Percentiles rank a stretch among this genome's conserved stretches.
phyloP scores from a whole-genome alignment of 2,797 vertebrate species.

The Bradypus variegatus region DNA sequence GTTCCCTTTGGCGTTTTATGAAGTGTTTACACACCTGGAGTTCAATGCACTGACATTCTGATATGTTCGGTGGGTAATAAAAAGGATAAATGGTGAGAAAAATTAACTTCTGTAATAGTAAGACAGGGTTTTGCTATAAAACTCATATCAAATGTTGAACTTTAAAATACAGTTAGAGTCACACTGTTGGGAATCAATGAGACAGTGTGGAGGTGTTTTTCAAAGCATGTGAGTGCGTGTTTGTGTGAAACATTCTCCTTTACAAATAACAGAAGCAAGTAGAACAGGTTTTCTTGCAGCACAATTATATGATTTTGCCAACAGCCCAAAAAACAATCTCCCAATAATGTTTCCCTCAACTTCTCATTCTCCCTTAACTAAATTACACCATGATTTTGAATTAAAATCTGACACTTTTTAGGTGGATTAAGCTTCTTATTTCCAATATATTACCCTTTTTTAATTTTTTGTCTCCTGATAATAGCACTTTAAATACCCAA shows the following conservation, averaged over 20 bases:
- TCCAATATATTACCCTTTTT: neutral
- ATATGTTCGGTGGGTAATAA: neutral
- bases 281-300: neutral
- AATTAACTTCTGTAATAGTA: neutral
- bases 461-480: neutral
- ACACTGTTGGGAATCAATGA: neutral
- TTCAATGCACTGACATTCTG: neutral
- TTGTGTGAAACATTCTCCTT: neutral
- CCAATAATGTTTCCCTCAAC: fast-evolving
- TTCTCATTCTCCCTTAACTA: neutral
- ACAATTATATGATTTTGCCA: neutral
- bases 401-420: neutral
- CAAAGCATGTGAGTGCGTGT: neutral
- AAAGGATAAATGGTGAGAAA: neutral
- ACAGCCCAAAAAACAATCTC: neutral
- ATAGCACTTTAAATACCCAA: neutral
- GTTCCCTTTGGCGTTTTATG: neutral
- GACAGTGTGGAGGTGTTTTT: neutral
- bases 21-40: neutral
- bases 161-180: neutral
- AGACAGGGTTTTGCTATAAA: neutral
- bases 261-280: neutral
- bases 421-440: neutral
- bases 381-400: neutral
- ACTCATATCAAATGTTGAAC: neutral